Evolutionary conservation across 2,113 vertebrate species (phyloP).

Genomic region (Anarrhichthys ocellatus): DNA sequence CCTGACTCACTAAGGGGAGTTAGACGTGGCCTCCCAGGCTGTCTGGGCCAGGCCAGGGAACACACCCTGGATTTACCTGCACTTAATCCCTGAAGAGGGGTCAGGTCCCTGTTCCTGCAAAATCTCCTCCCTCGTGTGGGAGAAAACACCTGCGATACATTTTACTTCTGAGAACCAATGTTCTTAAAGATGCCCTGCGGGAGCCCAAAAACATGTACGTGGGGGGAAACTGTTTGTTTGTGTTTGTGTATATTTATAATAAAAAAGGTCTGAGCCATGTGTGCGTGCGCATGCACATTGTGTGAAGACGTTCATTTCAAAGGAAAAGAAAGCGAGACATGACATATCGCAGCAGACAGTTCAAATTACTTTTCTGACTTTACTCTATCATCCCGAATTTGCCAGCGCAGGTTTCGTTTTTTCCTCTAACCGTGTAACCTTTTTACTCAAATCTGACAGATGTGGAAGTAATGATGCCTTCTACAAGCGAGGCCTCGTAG

Average conservation of each 20-base stretch:
- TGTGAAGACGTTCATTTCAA: slow-evolving; percentile 41
- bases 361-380: slow-evolving; percentile 77
- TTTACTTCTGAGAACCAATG: slow-evolving; percentile 61
- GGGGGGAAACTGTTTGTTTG: slow-evolving; percentile 45
- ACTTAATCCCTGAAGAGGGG: slow-evolving; percentile 74
- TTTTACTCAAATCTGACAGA: slow-evolving; percentile 78
- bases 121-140: slow-evolving; percentile 51
- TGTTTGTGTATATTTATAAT: slow-evolving; percentile 52
- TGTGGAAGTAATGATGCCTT: slow-evolving; percentile 75
- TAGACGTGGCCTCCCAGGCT: slow-evolving; percentile 61
- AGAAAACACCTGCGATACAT: slow-evolving; percentile 75
- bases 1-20: slow-evolving; percentile 64
- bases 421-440: slow-evolving; percentile 63
- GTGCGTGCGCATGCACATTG: slow-evolving; percentile 5
- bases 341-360: slow-evolving; percentile 59
- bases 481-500: slow-evolving; percentile 63
- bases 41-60: slow-evolving; percentile 44
- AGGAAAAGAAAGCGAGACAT: slow-evolving; percentile 31
- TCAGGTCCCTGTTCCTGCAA: slow-evolving; percentile 61
- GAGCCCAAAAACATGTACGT: slow-evolving; percentile 50
- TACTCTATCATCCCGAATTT: slow-evolving; percentile 73
- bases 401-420: slow-evolving; percentile 43
- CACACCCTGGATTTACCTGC: slow-evolving; percentile 67
- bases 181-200: slow-evolving; percentile 67
- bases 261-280: slow-evolving; percentile 41